Base-by-base conservation (phyloP, 2,113 vertebrate genomes). In the Pluvialis apricaria region DNA sequence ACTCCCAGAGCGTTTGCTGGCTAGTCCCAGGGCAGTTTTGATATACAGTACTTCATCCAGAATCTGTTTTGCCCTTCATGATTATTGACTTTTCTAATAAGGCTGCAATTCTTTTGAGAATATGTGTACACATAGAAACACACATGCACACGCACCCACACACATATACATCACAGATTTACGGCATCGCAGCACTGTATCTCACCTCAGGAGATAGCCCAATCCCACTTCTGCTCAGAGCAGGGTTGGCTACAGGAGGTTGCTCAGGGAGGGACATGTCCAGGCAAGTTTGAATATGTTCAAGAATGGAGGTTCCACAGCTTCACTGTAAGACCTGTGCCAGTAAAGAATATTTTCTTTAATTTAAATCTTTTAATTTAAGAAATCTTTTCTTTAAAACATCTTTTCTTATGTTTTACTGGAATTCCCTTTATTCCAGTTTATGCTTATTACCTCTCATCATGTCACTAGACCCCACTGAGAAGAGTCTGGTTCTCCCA, bases 181-280 rank as follows among this genome's bases (percentile, higher is more conserved):
- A 32, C 38, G 72, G 9, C 38, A 64, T 8, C 12, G 28, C 11
- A 40, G 3, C 26, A 11, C 5, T 49, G 10, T 25, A 15, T 34
- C 15, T 78, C 45, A 36, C n/a, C 16, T 60, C 32, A 47, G 47
- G 31, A 71, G 18, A 28, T 1, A 76, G n/a, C 5, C 10, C 28
- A 24, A 15, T 68, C 19, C 19, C 13, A 11, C 8, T 60, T 8
- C 19, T 78, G 19, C 22, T 77, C 5, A 36, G 38, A 21, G 9
- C 7, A 36, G 42, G 5, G 13, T 38, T 57, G 54, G 13, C 20
- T 58, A 45, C 14, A 45, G 5, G 15, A 70, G 2, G 7, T 28
- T 80, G 40, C 31, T 76, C 13, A 42, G 17, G 6, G 8, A 58
- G 11, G 14, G 4, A 0, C 3, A 2, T 11, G 3, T 32, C 10